phyloP scores from a whole-genome alignment of 2,113 vertebrate genomes.

The Microcebus murinus region DNA sequence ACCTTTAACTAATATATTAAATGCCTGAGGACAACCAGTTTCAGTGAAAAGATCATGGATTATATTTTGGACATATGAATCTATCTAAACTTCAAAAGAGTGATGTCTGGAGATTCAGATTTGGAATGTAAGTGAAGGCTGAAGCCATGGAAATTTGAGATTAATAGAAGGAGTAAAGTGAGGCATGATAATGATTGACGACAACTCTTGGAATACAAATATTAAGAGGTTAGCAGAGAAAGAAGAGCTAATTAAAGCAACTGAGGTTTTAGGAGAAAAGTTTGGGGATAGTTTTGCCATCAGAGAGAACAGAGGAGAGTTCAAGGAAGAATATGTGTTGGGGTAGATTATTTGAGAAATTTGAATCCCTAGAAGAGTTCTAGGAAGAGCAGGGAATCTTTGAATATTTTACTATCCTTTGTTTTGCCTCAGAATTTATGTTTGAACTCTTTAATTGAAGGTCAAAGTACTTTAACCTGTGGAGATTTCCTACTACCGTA shows the following conservation, averaged over 20 bases:
- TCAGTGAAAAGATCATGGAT: background rate
- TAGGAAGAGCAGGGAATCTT: background rate
- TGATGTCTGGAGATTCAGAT: background rate
- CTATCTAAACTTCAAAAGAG: background rate
- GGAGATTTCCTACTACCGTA: background rate
- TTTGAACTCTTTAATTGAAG: slow-evolving; percentile 32
- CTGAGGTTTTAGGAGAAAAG: background rate
- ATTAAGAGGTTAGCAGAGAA: slow-evolving; percentile 11
- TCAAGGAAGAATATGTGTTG: background rate
- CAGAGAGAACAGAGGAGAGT: background rate
- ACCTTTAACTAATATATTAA: slow-evolving; percentile 22
- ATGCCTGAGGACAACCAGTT: background rate
- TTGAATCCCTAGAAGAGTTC: background rate
- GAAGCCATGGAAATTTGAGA: background rate
- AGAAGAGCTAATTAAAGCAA: background rate
- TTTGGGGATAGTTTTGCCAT: background rate
- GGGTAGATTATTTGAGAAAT: background rate
- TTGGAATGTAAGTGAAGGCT: background rate
- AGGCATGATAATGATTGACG: background rate
- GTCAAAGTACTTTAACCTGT: slow-evolving; percentile 37
- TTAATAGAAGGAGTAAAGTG: background rate
- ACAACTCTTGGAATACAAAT: background rate
- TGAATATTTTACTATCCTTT: background rate
- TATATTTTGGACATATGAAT: background rate
- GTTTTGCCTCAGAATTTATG: slow-evolving; percentile 16